Base-by-base conservation (phyloP, 1,140 invertebrate species). In the Neodiprion virginianus region DNA sequence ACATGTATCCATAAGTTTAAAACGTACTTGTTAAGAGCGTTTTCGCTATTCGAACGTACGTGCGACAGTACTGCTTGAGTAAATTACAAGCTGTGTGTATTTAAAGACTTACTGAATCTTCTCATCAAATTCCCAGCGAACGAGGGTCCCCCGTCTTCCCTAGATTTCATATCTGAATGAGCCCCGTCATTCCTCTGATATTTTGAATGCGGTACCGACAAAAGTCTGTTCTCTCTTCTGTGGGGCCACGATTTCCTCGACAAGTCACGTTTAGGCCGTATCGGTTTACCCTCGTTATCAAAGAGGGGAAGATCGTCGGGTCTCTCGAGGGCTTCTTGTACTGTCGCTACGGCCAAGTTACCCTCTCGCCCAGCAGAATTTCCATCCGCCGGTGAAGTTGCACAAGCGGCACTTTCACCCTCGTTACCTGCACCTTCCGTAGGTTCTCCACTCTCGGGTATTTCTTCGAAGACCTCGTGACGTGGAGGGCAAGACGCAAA, bases 31-130 rank as follows among this genome's bases (percentile, higher is more conserved):
- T 61, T 14, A 61, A 61, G 53, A 61, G 11, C 53, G 53, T 61
- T 61, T 61, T 61, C 53, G 53, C 53, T 61, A 61, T 12, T 61
- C 53, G 53, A 61, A 61, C n/a, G n/a, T 61, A 61, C 53, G 53
- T 61, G 53, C 53, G 53, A 61, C 53, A 61, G 53, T 61, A 61
- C 53, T 61, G 53, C 53, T 14, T 12, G 11, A 61, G 5, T 12
- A 14, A 61, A 12, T 14, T 61, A 61, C 11, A 17, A 12, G 11
- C 11, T 61, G n/a, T 61, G n/a, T 40, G 28, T 40, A 40, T 40
- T 40, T 79, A 79, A 80, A 91, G 91, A 96, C 95, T 96, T 95
- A 96, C 94, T 95, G 92, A 95, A 94, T 90, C 93, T 92, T 85
- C 94, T 91, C 89, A 94, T 94, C 80, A 95, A 89, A 90, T 91